A percentile compares a stretch with the other conserved stretches of the same genome.
Conservation (phyloP, 2,888 invertebrate genomes). For the Crematogaster levior region DNA sequence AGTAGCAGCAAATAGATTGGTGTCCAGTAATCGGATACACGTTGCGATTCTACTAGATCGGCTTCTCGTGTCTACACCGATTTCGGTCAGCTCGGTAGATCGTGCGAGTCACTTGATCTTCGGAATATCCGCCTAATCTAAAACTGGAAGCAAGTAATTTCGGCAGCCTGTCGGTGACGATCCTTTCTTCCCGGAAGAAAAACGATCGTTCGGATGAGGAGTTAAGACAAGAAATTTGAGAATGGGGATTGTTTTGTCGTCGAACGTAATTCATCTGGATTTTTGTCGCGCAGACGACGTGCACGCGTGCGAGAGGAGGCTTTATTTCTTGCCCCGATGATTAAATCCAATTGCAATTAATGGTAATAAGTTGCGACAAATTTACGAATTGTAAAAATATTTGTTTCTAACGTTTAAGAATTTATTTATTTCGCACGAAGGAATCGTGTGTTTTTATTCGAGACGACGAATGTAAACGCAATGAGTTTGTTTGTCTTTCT, state of each 20-base stretch:
- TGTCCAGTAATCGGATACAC: slow-evolving; percentile 35
- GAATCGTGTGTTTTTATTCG: slow-evolving; percentile 9
- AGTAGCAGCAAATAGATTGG: slow-evolving; percentile 12
- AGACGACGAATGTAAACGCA: neutral
- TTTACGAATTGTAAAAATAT: neutral
- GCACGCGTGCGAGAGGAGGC: slow-evolving; percentile 56
- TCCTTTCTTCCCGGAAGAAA: slow-evolving; percentile 18
- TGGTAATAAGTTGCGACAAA: neutral
- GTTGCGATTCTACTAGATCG: slow-evolving; percentile 30
- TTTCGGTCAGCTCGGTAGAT: slow-evolving; percentile 40
- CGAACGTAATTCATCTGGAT: slow-evolving; percentile 48
- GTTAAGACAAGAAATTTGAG: slow-evolving; percentile 22
- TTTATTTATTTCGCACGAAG: slow-evolving; percentile 8
- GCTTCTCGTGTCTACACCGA: slow-evolving; percentile 16
- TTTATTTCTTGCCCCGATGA: slow-evolving; percentile 22
- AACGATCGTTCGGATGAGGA: slow-evolving; percentile 4
- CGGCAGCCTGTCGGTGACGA: slow-evolving; percentile 19
- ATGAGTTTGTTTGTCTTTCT: slow-evolving; percentile 7
- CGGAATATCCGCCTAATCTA: slow-evolving; percentile 68
- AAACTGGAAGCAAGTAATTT: slow-evolving; percentile 58
- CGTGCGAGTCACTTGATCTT: slow-evolving; percentile 63
- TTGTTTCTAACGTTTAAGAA: neutral
- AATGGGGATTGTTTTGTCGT: slow-evolving; percentile 27
- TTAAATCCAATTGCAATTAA: slow-evolving; percentile 24
- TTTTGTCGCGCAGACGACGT: slow-evolving; percentile 59